Conservation (phyloP, 37 sponge, comb jelly and placozoan genomes). For the Petrosia ficiformis region DNA sequence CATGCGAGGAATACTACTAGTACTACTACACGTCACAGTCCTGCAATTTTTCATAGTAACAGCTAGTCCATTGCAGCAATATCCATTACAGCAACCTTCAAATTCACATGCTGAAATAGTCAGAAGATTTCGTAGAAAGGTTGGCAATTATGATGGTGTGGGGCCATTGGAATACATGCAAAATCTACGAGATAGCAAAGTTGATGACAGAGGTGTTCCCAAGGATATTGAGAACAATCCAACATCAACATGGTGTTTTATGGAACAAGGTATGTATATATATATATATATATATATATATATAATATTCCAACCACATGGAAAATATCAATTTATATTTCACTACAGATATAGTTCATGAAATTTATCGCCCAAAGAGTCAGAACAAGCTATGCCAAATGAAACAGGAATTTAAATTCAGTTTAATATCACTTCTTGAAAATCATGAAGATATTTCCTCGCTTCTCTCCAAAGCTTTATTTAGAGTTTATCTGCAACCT, state of each 20-base stretch:
- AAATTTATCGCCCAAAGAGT: conserved; percentile 7
- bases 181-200: neutral
- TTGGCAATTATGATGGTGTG: neutral
- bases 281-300: neutral
- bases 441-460: neutral
- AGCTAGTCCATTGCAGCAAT: no score
- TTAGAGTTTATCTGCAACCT: conserved; percentile 28
- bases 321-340: neutral
- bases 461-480: conserved; percentile 15
- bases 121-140: conserved; percentile 13
- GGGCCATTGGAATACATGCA: conserved; percentile 41
- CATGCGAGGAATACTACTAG: no score
- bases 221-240: conserved; percentile 10
- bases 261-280: conserved; percentile 32
- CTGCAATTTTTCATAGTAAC: no score
- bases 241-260: conserved; percentile 33
- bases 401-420: conserved; percentile 17
- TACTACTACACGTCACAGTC: no score
- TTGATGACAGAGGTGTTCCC: conserved; percentile 16
- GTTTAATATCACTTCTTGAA: neutral
- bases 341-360: conserved; percentile 11
- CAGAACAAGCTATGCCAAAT: neutral
- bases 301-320: neutral
- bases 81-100: no score
- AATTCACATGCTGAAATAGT: neutral